Conservation (phyloP, 2,888 invertebrate species). For the Pyrgus malvae region DNA sequence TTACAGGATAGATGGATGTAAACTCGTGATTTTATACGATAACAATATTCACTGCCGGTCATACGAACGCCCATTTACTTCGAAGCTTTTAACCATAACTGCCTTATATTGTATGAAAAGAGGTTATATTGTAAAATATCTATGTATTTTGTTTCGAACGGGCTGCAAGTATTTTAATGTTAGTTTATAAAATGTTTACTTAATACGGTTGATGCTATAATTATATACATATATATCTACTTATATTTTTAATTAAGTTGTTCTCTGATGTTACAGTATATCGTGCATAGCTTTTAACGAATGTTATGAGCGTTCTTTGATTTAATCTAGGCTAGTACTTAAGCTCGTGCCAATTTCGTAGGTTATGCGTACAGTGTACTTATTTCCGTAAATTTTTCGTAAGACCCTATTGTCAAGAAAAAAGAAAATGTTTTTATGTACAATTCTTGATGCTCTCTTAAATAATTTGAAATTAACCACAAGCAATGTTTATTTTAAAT, state of each 20-base stretch:
- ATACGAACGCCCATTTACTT: neutral
- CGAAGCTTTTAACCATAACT: neutral
- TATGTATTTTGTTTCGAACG: neutral
- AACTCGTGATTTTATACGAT: neutral
- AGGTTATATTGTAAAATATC: neutral
- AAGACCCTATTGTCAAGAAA: neutral
- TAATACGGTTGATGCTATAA: constrained; percentile 17
- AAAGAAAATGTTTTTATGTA: too few species aligned
- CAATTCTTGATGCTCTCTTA: too few species aligned
- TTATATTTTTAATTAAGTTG: constrained; percentile 11
- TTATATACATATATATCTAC: constrained; percentile 5
- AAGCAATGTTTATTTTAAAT: too few species aligned
- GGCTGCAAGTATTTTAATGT: constrained; percentile 12
- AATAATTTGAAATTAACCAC: too few species aligned
- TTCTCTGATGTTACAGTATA: constrained; percentile 15
- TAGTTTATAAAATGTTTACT: constrained; percentile 17
- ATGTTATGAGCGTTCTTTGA: constrained; percentile 4
- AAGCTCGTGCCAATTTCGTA: constrained; percentile 9
- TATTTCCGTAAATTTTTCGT: neutral
- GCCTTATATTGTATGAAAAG: neutral
- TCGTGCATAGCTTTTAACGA: constrained; percentile 11
- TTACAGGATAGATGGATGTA: constrained; percentile 1
- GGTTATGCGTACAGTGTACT: neutral
- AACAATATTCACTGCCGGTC: constrained; percentile 19
- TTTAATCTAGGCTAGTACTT: constrained; percentile 2